phyloP scores from a whole-genome alignment of 2,797 vertebrate species.

The Notamacropus eugenii region DNA sequence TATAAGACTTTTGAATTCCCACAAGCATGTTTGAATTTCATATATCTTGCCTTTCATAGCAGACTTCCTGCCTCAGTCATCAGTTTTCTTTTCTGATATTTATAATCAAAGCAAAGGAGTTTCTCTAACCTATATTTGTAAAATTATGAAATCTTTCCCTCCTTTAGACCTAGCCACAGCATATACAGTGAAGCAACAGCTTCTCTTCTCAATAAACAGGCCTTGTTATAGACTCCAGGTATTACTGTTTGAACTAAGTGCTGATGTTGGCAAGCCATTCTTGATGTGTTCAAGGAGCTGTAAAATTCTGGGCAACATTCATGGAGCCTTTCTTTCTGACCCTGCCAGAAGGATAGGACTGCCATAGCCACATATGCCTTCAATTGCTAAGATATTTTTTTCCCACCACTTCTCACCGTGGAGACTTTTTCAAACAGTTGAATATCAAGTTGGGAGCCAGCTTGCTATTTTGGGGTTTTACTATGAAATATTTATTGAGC shows the following conservation, averaged over 20 bases:
- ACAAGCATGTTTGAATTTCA: constrained; percentile 37
- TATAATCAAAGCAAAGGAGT: constrained; percentile 32
- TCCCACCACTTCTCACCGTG: constrained; percentile 58
- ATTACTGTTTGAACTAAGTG: constrained; percentile 21
- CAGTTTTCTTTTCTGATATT: constrained; percentile 28
- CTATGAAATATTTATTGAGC: constrained; percentile 76
- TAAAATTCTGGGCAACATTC: not conserved
- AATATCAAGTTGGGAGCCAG: constrained; percentile 66
- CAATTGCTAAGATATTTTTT: constrained; percentile 68
- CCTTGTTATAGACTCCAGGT: constrained; percentile 43
- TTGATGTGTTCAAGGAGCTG: not conserved
- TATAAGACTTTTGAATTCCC: constrained; percentile 33
- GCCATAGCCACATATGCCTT: constrained; percentile 70
- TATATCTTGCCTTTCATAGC: constrained; percentile 52
- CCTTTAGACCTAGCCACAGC: constrained; percentile 47
- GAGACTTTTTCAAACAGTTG: constrained; percentile 70
- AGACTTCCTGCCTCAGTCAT: constrained; percentile 38
- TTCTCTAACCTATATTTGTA: constrained; percentile 56
- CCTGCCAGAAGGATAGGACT: constrained; percentile 43
- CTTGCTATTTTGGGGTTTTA: constrained; percentile 71
- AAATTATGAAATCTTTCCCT: not conserved
- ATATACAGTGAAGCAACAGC: not conserved
- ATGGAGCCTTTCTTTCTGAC: constrained; percentile 54
- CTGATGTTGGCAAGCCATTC: constrained; percentile 56
- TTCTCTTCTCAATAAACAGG: constrained; percentile 42